These are phyloP conservation scores for Cyrtonyx montezumae DNA, from an alignment of 2,113 vertebrate species.

Conservation along the genomic window DNA sequence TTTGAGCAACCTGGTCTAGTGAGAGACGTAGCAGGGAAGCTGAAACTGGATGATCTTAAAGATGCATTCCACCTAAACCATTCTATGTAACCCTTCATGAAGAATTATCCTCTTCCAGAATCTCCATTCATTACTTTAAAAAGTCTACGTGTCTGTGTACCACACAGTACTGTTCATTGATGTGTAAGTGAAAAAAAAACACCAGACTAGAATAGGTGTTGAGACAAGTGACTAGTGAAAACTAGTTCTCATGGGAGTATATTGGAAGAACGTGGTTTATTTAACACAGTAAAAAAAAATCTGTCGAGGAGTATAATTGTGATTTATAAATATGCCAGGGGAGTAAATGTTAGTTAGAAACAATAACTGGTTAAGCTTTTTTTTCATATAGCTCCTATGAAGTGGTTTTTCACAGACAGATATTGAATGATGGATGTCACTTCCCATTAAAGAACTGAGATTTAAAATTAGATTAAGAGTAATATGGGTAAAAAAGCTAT, in stretches of 20 bases:
- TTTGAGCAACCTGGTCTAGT: no score
- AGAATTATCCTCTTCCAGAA: background rate
- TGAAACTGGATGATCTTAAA: no score
- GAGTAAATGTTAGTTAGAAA: background rate
- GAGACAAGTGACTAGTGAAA: background rate
- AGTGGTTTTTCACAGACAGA: background rate
- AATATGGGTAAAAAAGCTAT: background rate
- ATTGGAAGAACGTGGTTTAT: background rate
- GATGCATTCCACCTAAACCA: no score
- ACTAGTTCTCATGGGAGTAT: background rate
- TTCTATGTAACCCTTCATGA: background rate
- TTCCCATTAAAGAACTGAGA: background rate
- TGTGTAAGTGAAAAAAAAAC: background rate
- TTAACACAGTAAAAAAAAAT: constrained; percentile 13
- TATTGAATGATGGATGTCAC: background rate
- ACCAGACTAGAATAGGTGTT: background rate
- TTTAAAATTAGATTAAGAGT: background rate
- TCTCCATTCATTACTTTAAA: background rate
- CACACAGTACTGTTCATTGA: background rate
- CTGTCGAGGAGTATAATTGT: background rate
- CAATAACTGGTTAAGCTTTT: background rate
- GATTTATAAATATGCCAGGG: background rate
- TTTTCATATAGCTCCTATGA: background rate
- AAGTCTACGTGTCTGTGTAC: background rate
- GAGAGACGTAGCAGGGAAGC: no score